Evolutionary conservation across 2,797 vertebrate genomes (phyloP).

Genomic region (Avahi laniger): DNA sequence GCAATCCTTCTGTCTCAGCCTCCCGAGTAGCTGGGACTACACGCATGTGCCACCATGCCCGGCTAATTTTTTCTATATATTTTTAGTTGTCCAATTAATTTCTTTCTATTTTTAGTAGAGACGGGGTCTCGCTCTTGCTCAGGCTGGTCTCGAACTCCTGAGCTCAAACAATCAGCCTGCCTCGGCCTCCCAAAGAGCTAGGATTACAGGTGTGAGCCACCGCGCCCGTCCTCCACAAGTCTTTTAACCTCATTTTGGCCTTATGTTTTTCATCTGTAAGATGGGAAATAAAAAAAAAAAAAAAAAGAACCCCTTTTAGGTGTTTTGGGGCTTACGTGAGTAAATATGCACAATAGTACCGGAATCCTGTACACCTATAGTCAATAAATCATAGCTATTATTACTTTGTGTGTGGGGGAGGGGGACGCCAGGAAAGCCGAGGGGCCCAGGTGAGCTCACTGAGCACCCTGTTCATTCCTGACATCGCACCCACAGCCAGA

Average conservation of each 20-base stretch:
- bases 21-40: too few species aligned
- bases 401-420: background rate
- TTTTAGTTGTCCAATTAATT: too few species aligned
- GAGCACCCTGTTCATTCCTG: background rate
- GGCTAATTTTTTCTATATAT: too few species aligned
- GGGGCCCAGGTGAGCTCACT: background rate
- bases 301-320: background rate
- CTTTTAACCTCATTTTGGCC: background rate
- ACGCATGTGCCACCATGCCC: too few species aligned
- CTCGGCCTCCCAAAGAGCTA: too few species aligned
- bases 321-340: background rate
- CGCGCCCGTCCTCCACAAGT: too few species aligned
- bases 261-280: background rate
- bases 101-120: too few species aligned
- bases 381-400: background rate
- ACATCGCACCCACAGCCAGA: background rate
- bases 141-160: too few species aligned
- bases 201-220: too few species aligned
- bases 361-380: background rate
- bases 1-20: too few species aligned
- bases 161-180: too few species aligned
- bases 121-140: too few species aligned
- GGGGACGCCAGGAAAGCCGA: background rate
- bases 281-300: background rate
- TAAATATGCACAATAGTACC: fast-evolving